phyloP scores from a whole-genome alignment of 1,140 invertebrate genomes.

The Drosophila auraria region DNA sequence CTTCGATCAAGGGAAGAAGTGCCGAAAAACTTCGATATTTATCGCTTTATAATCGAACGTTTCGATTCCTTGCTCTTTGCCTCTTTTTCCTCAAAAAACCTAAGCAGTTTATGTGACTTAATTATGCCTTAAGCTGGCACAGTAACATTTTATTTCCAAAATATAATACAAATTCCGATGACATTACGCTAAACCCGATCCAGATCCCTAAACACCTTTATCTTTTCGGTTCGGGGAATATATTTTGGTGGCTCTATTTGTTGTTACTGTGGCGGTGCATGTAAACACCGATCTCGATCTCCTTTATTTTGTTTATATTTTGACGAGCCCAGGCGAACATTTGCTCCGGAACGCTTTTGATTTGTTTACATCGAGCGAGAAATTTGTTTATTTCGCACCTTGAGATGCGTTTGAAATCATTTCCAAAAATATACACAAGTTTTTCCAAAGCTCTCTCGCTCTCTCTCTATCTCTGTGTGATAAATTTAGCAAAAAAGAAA shows the following conservation, averaged over 20 bases:
- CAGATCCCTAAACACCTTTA: background rate
- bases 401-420: conserved; percentile 82
- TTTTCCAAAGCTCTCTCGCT: conserved; percentile 25
- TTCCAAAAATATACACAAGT: conserved; percentile 74
- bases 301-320: conserved; percentile 33
- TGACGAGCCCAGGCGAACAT: conserved; percentile 27
- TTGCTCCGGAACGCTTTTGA: conserved; percentile 50
- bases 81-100: background rate
- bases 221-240: background rate
- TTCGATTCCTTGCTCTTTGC: background rate
- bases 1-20: too few species aligned
- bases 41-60: background rate
- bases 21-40: too few species aligned
- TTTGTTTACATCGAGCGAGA: conserved; percentile 71
- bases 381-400: conserved; percentile 78
- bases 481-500: conserved; percentile 73
- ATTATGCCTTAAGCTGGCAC: background rate
- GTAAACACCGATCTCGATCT: conserved; percentile 10
- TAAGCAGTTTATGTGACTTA: background rate
- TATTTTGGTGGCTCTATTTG: conserved; percentile 15
- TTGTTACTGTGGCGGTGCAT: conserved; percentile 30
- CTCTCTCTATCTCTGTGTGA: conserved; percentile 23
- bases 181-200: background rate
- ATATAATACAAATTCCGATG: background rate
- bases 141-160: background rate